These are phyloP conservation scores for Listrodromus nycthemerus DNA, from an alignment of 2,888 invertebrate species.

Conservation along the genomic window DNA sequence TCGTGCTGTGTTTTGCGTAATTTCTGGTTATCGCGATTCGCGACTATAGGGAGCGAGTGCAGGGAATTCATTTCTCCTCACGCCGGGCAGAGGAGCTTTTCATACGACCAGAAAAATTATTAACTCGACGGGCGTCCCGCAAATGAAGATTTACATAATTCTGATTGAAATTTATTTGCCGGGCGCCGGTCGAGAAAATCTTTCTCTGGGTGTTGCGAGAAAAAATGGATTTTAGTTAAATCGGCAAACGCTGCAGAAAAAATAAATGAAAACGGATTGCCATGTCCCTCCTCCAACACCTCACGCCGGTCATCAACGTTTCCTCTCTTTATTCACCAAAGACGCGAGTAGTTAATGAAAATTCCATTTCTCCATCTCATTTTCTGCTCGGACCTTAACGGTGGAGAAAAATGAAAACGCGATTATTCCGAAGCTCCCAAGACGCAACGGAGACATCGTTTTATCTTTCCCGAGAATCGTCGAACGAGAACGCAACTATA, in stretches of 20 bases:
- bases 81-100: constrained; percentile 36
- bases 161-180: constrained; percentile 19
- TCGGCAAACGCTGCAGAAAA: constrained; percentile 23
- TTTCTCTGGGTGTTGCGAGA: constrained; percentile 9
- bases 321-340: constrained; percentile 16
- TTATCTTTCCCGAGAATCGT: not conserved
- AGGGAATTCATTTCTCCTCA: constrained; percentile 6
- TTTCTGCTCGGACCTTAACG: too few relatives aligned
- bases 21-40: constrained; percentile 70
- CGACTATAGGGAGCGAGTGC: constrained; percentile 33
- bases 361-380: too few relatives aligned
- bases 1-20: constrained; percentile 21
- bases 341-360: not conserved
- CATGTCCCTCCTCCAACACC: constrained; percentile 37
- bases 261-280: constrained; percentile 37
- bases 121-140: too few relatives aligned
- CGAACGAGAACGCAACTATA: constrained; percentile 17
- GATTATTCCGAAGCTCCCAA: not conserved
- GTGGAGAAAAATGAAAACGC: not conserved
- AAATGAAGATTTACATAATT: not conserved
- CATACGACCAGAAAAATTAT: not conserved
- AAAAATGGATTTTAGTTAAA: constrained; percentile 20
- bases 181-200: constrained; percentile 31
- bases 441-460: not conserved
- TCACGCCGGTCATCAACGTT: constrained; percentile 25